Percentiles rank a stretch among this genome's conserved stretches.
These are phyloP conservation scores for Coelopa frigida DNA, from an alignment of 1,140 invertebrate genomes.

Conservation along the genomic window DNA sequence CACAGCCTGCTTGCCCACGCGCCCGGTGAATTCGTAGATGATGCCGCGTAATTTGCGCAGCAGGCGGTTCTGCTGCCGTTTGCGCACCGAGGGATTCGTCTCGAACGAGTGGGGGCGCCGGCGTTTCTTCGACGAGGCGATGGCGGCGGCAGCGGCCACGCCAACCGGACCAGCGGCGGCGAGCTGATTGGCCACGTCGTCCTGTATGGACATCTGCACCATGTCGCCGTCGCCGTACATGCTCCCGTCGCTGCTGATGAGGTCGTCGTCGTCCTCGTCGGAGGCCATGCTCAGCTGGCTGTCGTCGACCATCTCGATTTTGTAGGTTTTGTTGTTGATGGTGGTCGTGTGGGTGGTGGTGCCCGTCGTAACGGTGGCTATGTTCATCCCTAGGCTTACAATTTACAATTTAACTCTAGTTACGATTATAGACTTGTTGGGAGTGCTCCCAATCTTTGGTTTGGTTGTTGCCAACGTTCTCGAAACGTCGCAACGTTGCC, in stretches of 20 bases:
- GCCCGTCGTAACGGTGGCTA: slow-evolving; percentile 38
- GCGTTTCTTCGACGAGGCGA: slow-evolving; percentile 90
- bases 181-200: slow-evolving; percentile 91
- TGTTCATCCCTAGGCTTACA: slow-evolving; percentile 25
- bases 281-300: slow-evolving; percentile 57
- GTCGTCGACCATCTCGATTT: slow-evolving; percentile 53
- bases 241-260: slow-evolving; percentile 61
- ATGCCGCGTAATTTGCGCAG: slow-evolving; percentile 86
- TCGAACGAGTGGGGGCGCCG: slow-evolving; percentile 95
- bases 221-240: slow-evolving; percentile 69
- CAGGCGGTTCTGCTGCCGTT: slow-evolving; percentile 91
- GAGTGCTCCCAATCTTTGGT: slow-evolving; percentile 9
- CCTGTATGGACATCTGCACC: slow-evolving; percentile 72
- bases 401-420: neutral
- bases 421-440: neutral
- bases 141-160: slow-evolving; percentile 93
- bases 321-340: slow-evolving; percentile 31
- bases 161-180: slow-evolving; percentile 94
- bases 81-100: slow-evolving; percentile 94
- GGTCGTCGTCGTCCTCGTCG: slow-evolving; percentile 75
- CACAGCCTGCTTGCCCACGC: slow-evolving; percentile 95
- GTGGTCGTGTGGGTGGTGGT: slow-evolving; percentile 15
- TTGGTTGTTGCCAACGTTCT: slow-evolving; percentile 2
- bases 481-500: neutral
- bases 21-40: slow-evolving; percentile 93